These are phyloP conservation scores for Cryptotermes secundus DNA, from an alignment of 1,140 invertebrate genomes.

Conservation along the genomic window DNA sequence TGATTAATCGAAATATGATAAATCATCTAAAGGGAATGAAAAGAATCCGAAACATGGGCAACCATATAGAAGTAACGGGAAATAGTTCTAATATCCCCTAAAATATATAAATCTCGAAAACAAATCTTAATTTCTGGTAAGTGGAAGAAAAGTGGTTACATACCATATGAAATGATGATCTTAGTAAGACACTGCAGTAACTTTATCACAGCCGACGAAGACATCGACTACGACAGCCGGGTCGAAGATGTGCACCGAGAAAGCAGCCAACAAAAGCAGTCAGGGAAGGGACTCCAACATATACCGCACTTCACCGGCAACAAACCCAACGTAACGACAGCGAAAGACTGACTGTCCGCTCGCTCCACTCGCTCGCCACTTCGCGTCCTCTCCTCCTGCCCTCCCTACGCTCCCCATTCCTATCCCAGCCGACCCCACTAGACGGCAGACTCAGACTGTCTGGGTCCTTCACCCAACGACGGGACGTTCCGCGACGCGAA, in stretches of 20 bases:
- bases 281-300: background rate
- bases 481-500: background rate
- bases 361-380: background rate
- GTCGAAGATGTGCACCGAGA: background rate
- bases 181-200: background rate
- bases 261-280: background rate
- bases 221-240: background rate
- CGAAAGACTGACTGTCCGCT: background rate
- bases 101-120: background rate
- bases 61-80: background rate
- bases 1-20: too few species aligned
- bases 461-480: constrained; percentile 12
- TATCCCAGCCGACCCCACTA: background rate
- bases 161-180: background rate
- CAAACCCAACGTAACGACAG: background rate
- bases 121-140: background rate
- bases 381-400: background rate
- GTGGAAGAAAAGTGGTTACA: background rate
- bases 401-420: background rate
- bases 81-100: background rate
- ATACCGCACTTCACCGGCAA: background rate
- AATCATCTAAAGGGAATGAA: too few species aligned
- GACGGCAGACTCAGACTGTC: constrained; percentile 16
- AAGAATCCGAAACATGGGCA: background rate
- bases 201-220: background rate